Evolutionary conservation across 2,797 vertebrate genomes (phyloP).

Genomic region (Chaetophractus vellerosus): DNA sequence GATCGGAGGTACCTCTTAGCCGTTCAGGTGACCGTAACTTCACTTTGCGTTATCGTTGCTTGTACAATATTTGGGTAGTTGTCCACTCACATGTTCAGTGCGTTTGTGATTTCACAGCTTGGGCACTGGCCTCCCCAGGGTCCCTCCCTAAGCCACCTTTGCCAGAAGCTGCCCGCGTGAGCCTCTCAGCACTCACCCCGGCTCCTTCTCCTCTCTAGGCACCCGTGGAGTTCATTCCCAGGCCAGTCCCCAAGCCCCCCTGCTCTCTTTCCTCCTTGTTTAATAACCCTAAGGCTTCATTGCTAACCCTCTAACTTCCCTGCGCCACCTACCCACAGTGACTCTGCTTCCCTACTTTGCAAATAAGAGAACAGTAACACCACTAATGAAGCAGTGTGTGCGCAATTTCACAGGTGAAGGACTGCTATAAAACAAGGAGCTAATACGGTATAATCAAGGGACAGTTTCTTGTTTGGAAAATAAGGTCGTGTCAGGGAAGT

Average conservation of each 20-base stretch:
- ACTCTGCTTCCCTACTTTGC: neutral
- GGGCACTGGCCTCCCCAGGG: neutral
- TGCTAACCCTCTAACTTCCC: neutral
- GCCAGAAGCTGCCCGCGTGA: neutral
- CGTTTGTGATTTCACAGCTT: neutral
- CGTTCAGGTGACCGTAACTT: neutral
- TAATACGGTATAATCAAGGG: neutral
- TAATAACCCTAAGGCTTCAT: neutral
- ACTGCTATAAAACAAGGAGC: neutral
- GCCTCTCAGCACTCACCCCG: neutral
- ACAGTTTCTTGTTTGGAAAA: too few species aligned
- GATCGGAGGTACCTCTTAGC: neutral
- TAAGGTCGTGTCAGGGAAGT: neutral
- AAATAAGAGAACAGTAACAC: neutral
- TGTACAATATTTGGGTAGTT: neutral
- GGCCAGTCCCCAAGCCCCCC: neutral
- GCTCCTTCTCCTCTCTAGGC: neutral
- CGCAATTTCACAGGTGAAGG: neutral
- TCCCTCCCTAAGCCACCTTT: neutral
- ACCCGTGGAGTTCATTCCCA: neutral
- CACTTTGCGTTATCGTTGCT: neutral
- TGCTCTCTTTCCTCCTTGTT: neutral
- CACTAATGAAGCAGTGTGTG: neutral
- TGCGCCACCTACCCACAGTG: neutral
- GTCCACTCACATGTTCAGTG: neutral